Conservation (phyloP, 2,797 vertebrate genomes). For the Melanotaenia pygmaea region DNA sequence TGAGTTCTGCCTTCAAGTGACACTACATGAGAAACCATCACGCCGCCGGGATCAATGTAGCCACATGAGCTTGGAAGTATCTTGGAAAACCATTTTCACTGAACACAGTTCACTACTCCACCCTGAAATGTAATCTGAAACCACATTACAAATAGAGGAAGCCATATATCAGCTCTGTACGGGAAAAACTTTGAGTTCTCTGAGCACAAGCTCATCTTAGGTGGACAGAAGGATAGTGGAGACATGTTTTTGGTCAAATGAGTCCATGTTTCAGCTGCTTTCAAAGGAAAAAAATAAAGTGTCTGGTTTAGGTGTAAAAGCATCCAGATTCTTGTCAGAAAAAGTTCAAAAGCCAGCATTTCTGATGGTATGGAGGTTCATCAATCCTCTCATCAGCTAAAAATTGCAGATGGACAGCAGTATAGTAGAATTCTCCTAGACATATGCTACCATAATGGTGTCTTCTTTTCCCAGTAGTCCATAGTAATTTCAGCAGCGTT, state of each 20-base stretch:
- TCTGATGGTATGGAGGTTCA: neutral
- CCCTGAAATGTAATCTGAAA: neutral
- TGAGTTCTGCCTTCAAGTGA: neutral
- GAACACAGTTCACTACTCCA: neutral
- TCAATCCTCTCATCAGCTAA: neutral
- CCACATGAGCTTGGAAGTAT: neutral
- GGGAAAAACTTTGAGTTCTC: too few species aligned
- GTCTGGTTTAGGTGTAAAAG: neutral
- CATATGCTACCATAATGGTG: neutral
- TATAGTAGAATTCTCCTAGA: neutral
- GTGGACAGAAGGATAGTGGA: neutral
- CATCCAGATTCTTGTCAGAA: neutral
- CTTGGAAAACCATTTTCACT: neutral
- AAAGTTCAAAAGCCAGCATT: neutral
- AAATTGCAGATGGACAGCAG: neutral
- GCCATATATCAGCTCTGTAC: too few species aligned
- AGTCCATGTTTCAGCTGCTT: neutral
- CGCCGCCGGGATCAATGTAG: too few species aligned
- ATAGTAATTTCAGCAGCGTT: neutral
- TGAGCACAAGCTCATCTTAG: neutral
- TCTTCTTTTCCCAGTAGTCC: neutral
- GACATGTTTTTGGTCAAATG: neutral
- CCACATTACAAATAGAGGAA: too few species aligned
- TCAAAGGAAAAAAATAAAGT: too few species aligned
- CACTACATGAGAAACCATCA: too few species aligned